Base-by-base conservation (phyloP, 2,113 vertebrate species). In the Hemichromis elongatus region DNA sequence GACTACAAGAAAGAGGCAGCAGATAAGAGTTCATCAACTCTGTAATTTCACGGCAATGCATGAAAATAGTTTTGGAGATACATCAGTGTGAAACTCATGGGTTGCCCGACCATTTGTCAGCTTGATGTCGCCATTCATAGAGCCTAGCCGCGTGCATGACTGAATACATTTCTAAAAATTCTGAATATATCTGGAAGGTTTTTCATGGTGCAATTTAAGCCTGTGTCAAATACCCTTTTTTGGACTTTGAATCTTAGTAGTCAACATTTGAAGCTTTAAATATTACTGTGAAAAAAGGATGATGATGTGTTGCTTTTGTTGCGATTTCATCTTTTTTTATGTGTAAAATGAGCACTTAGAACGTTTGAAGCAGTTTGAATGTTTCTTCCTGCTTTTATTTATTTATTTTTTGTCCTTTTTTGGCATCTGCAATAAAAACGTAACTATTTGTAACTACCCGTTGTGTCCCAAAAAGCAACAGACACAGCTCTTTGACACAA, bases 11-110 rank as follows among this genome's bases (percentile, higher is more conserved):
- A 73, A 28, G 66, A 28, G 3, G 42, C 9, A 30, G 24, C 9
- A 28, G n/a, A 55, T 55, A 10, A 9, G 40, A 47, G 21, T 28
- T 73, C 0, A 1, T 47, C 14, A 73, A 73, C 24, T 73, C 9
- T 70, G 40, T 10, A 28, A 73, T 47, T 73, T 73, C 68, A 0
- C 2, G 2, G 24, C 26, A 50, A 30, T 75, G 4, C 4, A 50
- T 75, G 45, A 75, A 75, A 75, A 75, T 50, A 3, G 42, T 75
- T 75, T 50, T 75, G 50, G 26, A 75, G 45, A 52, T 50, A 30
- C 42, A 0, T 50, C 10, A 50, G 16, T 45, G 12, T 50, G 24
- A 75, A 75, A 50, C 42, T 50, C 42, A 9, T 50, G 68, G 70
- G 16, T 52, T 75, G 4, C 45, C 70, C 26, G n/a, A 13, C 45